Base-by-base conservation (phyloP, 2,113 vertebrate species). In the Tangachromis dhanisi region DNA sequence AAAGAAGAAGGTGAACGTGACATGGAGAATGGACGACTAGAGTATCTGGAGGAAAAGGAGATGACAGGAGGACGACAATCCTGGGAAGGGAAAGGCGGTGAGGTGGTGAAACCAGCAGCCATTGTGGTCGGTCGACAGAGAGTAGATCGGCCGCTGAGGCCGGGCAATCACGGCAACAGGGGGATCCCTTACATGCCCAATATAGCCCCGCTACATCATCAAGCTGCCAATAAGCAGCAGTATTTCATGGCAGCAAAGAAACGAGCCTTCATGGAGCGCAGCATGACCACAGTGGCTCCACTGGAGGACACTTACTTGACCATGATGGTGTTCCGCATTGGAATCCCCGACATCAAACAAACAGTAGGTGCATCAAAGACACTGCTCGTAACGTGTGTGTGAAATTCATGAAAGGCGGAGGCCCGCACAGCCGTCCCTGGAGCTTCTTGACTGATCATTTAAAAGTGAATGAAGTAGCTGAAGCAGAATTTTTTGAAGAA, bases 261-360 rank as follows among this genome's bases (percentile, higher is more conserved):
- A 89, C 96, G 97, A 61, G 95, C 92, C 86, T 95, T 96, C 82
- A 97, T 97, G 95, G 97, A 97, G 87, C 96, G 97, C 86, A 97
- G 97, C 93, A 97, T 97, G 97, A 97, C 97, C 78, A 95, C 97
- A 4, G 95, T 97, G 17, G 88, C 91, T 2, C 95, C 94, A 4
- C 78, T 94, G 26, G 98, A 98, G 80, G 97, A 98, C 92, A 91
- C 96, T 13, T 97, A 96, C 88, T 95, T 97, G 89, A 97, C 97
- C 92, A 98, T 98, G 96, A 97, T 97, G 95, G 97, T 98, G 93
- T 98, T 98, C 91, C 97, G 98, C 80, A 97, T 98, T 10, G 98
- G 98, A 59, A 98, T 98, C 87, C 98, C 98, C 1, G 98, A 98
- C 95, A 97, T 98, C 93, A 98, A 98, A 91, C 98, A 98, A 95